Base-by-base conservation (phyloP, 2,888 invertebrate genomes). In the Suillia variegata region DNA sequence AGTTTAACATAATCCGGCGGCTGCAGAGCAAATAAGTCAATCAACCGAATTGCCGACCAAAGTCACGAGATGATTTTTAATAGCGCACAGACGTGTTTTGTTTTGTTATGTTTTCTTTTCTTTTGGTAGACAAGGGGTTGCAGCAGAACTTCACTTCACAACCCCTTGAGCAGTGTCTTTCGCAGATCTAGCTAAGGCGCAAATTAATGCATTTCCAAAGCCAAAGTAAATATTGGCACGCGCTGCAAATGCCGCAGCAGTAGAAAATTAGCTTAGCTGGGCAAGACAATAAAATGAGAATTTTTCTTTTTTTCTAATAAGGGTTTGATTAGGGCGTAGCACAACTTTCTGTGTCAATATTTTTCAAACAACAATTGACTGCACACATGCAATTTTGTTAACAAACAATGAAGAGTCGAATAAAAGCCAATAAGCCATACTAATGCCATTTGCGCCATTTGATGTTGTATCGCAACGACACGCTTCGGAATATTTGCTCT, bases 1-100 rank as follows among this genome's bases (percentile, higher is more conserved):
- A 17, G 18, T 33, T 38, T 22, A 10, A 20, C 17, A 50, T 56
- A 62, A 62, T 58, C 48, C 58, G 31, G 21, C n/a, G 53, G 50
- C 62, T 59, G 49, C 50, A 56, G 52, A 53, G n/a, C 58, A 38
- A 59, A 59, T 62, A 62, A 62, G 61, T 61, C 61, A 61, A 61
- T 61, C 58, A 59, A 21, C 34, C 33, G 51, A 18, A 17, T 51
- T 49, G 56, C 50, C 21, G 50, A 34, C 17, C 38, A 49, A 17
- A 45, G 45, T 45, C 45, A 45, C 45, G 45, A 45, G 20, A 12
- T 18, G 45, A 42, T 56, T 33, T 51, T 33, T 20, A 50, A 55
- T 49, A 49, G 48, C 42, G 48, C 48, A 48, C 49, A 55, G 22
- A 50, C 58, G 47, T 31, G 26, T 38, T 49, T 51, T 24, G 21